A percentile compares a stretch with the other conserved stretches of the same genome.
Evolutionary conservation across 1,140 invertebrate genomes (phyloP).

Genomic region (Hyposmocoma kahamanoa): DNA sequence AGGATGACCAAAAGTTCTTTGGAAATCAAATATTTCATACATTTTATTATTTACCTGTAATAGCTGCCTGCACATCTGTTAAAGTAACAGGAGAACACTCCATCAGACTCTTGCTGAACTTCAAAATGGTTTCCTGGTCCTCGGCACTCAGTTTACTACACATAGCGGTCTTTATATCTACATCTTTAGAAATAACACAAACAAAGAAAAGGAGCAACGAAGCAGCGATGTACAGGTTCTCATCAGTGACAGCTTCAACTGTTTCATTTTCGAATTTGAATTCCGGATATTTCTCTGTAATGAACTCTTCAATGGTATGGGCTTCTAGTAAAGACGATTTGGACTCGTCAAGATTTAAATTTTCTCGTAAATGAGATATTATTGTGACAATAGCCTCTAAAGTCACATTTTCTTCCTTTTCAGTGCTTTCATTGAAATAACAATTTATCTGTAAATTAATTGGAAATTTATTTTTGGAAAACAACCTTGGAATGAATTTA

Average conservation of each 20-base stretch:
- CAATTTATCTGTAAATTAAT: conserved; percentile 44
- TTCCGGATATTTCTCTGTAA: conserved; percentile 53
- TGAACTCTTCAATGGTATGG: conserved; percentile 49
- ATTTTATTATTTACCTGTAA: conserved; percentile 37
- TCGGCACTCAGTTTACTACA: conserved; percentile 46
- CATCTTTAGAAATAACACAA: conserved; percentile 60
- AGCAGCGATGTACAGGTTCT: conserved; percentile 43
- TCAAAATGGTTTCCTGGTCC: conserved; percentile 57
- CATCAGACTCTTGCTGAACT: conserved; percentile 57
- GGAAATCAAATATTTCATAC: not conserved
- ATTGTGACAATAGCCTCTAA: conserved; percentile 42
- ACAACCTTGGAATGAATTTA: too few species aligned
- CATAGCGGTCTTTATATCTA: conserved; percentile 58
- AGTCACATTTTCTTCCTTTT: conserved; percentile 28
- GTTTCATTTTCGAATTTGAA: conserved; percentile 58
- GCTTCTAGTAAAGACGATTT: conserved; percentile 54
- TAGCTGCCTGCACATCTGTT: conserved; percentile 47
- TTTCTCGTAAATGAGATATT: conserved; percentile 50
- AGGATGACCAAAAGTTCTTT: too few species aligned
- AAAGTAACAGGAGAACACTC: conserved; percentile 39
- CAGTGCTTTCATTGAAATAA: conserved; percentile 39
- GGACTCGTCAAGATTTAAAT: conserved; percentile 50
- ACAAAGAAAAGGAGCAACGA: conserved; percentile 59
- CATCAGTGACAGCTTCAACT: conserved; percentile 31
- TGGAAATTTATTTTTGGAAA: too few species aligned